Evolutionary conservation across 2,888 invertebrate genomes (phyloP), one percentile per base, ranked within the genome.

Genomic region (Limnephilus marmoratus): DNA sequence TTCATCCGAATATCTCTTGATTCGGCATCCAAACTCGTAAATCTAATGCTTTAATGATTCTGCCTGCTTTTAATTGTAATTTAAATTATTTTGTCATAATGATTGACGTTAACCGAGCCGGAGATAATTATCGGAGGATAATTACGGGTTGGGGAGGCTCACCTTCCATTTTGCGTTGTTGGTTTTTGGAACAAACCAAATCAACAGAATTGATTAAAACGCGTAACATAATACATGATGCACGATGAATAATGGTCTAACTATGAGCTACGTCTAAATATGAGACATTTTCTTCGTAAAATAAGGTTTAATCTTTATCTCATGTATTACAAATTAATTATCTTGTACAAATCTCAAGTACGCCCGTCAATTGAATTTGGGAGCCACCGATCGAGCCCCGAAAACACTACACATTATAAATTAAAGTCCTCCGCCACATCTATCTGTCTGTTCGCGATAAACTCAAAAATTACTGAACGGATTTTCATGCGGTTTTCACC

Each of bases 51-150:
- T 31, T 49, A 34, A 53, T 53, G 34, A 37, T 24, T 31, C 53
- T 34, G 29, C 18, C 87, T 24, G 53, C n/a, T 29, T 34, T 90
- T 83, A 82, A 90, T 90, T 90, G 83, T 90, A 45, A 90, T 90
- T 83, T 41, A n/a, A 34, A n/a, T 85, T 34, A 68, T 68, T 24
- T 68, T 9, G 24, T n/a, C 91, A 31, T 87, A 31, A 49, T 86
- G 87, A 87, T 87, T 91, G 87, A 81, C 85, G 68, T 49, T 34
- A 87, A 91, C 91, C 34, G 86, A 81, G 88, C 31, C 81, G 12
- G 91, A 53, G 41, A 91, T 91, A 89, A 88, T 91, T 34, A 91
- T 68, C 41, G 68, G 41, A 7, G 31, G 91, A 89, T 91, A 91
- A 91, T 91, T 88, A 91, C 45, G 81, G 34, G 53, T 37, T 18